phyloP scores from a whole-genome alignment of 1,140 invertebrate species.

The Onthophagus taurus region DNA sequence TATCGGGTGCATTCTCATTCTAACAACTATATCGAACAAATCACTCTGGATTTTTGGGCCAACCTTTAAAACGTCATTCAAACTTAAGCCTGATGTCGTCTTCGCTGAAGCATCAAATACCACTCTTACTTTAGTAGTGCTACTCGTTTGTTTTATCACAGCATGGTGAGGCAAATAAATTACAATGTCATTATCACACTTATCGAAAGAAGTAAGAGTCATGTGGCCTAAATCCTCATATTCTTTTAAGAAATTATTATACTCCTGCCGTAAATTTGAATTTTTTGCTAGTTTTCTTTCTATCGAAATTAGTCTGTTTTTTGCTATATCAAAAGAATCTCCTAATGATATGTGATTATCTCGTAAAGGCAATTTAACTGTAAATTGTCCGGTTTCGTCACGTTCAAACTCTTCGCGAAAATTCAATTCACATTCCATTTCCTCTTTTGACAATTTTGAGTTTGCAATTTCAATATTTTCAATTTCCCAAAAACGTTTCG shows the following conservation, averaged over 20 bases:
- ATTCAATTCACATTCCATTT: not conserved
- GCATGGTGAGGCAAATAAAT: slow-evolving; percentile 39
- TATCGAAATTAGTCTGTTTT: slow-evolving; percentile 15
- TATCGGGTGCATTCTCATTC: too few relatives aligned
- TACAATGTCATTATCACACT: not conserved
- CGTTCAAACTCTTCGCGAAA: slow-evolving; percentile 13
- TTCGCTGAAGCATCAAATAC: slow-evolving; percentile 35
- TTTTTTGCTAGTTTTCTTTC: slow-evolving; percentile 28
- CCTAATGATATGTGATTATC: slow-evolving; percentile 24
- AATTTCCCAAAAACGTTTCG: slow-evolving; percentile 12
- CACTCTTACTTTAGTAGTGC: slow-evolving; percentile 33
- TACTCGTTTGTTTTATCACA: slow-evolving; percentile 27
- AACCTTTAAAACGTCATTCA: slow-evolving; percentile 30
- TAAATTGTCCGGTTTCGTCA: slow-evolving; percentile 26
- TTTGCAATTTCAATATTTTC: slow-evolving; percentile 28
- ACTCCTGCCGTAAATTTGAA: not conserved
- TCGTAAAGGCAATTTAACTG: slow-evolving; percentile 25
- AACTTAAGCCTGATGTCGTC: slow-evolving; percentile 26
- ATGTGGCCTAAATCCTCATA: slow-evolving; percentile 27
- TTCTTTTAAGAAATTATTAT: slow-evolving; percentile 30
- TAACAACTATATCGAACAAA: too few relatives aligned
- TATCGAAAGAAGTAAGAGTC: slow-evolving; percentile 8
- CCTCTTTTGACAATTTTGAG: not conserved
- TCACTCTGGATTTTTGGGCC: slow-evolving; percentile 22
- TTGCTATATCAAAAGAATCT: slow-evolving; percentile 23